Conservation (phyloP, 2,113 vertebrate species). For the Lynx canadensis region DNA sequence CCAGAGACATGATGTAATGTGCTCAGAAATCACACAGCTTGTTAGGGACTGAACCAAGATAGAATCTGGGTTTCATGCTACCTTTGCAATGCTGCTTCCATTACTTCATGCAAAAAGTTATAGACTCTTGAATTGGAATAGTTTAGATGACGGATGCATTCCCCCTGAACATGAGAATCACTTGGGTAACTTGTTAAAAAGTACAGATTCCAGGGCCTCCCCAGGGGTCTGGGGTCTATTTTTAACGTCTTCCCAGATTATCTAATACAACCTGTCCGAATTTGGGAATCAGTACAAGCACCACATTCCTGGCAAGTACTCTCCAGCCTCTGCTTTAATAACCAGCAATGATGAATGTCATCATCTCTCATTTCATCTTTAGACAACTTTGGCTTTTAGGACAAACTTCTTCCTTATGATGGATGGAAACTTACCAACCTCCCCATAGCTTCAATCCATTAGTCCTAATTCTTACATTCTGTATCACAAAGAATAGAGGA, state of each 20-base stretch:
- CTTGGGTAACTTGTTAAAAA: background rate
- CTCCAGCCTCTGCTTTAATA: background rate
- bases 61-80: slow-evolving; percentile 5
- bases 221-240: background rate
- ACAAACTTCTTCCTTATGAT: background rate
- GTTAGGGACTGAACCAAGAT: background rate
- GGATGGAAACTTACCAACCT: background rate
- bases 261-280: background rate
- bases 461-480: background rate
- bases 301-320: background rate
- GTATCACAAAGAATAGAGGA: background rate
- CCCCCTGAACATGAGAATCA: background rate
- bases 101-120: background rate
- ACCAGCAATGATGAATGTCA: background rate
- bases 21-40: slow-evolving; percentile 32
- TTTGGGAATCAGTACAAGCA: background rate
- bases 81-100: background rate
- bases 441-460: background rate
- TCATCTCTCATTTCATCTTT: background rate
- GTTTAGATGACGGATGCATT: background rate
- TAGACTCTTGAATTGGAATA: background rate
- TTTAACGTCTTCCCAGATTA: background rate
- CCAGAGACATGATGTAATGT: background rate
- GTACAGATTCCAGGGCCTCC: background rate
- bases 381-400: slow-evolving; percentile 36